Evolutionary conservation across 2,797 vertebrate species (phyloP).

Genomic region (Cirrhinus mrigala): DNA sequence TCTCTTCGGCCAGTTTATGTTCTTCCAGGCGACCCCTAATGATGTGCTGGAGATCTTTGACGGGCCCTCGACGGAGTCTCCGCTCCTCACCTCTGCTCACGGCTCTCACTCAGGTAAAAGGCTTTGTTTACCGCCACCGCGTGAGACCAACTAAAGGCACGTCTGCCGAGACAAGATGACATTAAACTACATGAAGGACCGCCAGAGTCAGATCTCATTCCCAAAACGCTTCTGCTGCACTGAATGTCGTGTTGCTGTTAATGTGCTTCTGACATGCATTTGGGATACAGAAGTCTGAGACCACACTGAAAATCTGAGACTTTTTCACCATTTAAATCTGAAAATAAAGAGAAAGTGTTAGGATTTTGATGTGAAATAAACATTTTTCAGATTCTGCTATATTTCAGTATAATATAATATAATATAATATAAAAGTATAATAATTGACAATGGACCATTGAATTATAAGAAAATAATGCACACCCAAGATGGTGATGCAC

Average conservation of each 20-base stretch:
- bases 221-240: background rate
- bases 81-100: constrained; percentile 92
- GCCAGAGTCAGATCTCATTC: background rate
- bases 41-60: constrained; percentile 96
- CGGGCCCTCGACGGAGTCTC: constrained; percentile 87
- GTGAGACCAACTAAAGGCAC: background rate
- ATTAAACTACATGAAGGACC: background rate
- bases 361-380: no score
- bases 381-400: no score
- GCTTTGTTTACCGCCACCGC: constrained; percentile 13
- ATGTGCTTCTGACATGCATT: background rate
- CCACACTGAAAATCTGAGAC: background rate
- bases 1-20: constrained; percentile 98
- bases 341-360: no score
- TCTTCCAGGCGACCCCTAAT: constrained; percentile 92
- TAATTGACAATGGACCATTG: no score
- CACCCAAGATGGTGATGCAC: no score
- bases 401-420: no score
- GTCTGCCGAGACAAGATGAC: background rate
- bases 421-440: no score
- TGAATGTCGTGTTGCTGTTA: background rate
- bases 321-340: background rate
- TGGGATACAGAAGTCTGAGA: background rate
- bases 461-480: no score
- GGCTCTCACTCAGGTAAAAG: constrained; percentile 95